These are phyloP conservation scores for Catocala sponsa DNA, from an alignment of 2,888 invertebrate species.

Conservation along the genomic window DNA sequence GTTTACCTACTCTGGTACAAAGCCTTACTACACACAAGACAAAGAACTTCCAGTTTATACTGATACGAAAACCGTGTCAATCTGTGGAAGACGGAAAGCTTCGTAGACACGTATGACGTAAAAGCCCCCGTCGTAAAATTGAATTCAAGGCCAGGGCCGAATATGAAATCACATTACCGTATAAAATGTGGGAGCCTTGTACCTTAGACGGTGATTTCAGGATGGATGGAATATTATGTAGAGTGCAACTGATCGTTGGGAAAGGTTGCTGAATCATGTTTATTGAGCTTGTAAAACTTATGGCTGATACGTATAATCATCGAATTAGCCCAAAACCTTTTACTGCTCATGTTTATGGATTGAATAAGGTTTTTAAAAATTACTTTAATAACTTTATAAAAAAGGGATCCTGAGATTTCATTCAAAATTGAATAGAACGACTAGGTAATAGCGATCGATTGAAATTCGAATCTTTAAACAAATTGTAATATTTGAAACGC, in stretches of 20 bases:
- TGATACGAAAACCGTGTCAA: too few relatives aligned
- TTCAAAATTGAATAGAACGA: too few relatives aligned
- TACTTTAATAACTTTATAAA: too few relatives aligned
- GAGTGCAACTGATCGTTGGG: constrained; percentile 21
- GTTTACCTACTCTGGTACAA: too few relatives aligned
- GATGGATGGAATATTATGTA: constrained; percentile 18
- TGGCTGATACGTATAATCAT: not conserved
- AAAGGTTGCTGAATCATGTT: constrained; percentile 15
- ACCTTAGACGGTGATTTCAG: constrained; percentile 35
- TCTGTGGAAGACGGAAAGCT: too few relatives aligned
- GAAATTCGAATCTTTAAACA: too few relatives aligned
- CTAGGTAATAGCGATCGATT: too few relatives aligned
- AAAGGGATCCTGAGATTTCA: too few relatives aligned
- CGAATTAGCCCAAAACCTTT: not conserved
- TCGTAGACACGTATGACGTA: constrained; percentile 2
- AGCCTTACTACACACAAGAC: too few relatives aligned
- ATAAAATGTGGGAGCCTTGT: constrained; percentile 41
- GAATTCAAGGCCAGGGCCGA: constrained; percentile 41
- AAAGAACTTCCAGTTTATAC: too few relatives aligned
- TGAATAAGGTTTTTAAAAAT: not conserved
- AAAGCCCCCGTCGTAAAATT: constrained; percentile 39
- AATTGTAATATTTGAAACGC: too few relatives aligned
- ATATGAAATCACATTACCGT: constrained; percentile 50
- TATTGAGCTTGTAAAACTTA: constrained; percentile 10
- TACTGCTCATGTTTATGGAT: too few relatives aligned